Percentiles rank a stretch among this genome's conserved stretches.
These are phyloP conservation scores for Eustalomyia histrio DNA, from an alignment of 2,888 invertebrate genomes.

Conservation along the genomic window DNA sequence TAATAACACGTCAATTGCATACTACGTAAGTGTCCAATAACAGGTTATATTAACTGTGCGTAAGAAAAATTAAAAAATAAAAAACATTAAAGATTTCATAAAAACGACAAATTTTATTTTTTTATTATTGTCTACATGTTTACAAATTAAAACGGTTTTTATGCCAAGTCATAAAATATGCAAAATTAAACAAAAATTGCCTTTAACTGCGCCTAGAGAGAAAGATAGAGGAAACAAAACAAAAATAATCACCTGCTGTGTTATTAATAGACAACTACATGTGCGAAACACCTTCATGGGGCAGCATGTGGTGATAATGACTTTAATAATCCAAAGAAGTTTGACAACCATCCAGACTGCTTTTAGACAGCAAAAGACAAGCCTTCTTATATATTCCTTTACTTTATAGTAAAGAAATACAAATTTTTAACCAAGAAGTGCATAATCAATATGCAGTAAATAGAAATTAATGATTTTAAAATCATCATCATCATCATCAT, in stretches of 20 bases:
- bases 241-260: constrained; percentile 68
- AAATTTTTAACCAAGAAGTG: not conserved
- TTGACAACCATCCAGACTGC: constrained; percentile 5
- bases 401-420: not conserved
- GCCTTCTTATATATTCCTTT: not conserved
- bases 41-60: constrained; percentile 51
- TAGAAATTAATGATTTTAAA: constrained; percentile 65
- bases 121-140: constrained; percentile 57
- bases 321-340: constrained; percentile 61
- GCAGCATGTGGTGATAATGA: constrained; percentile 65
- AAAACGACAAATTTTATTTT: constrained; percentile 43
- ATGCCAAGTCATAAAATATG: constrained; percentile 27
- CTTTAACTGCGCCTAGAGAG: constrained; percentile 6
- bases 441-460: constrained; percentile 36
- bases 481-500: constrained; percentile 69
- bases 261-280: constrained; percentile 68
- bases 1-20: constrained; percentile 5
- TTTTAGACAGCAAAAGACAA: constrained; percentile 10
- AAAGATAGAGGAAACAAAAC: constrained; percentile 34
- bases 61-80: too few relatives aligned
- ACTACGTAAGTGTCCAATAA: constrained; percentile 34
- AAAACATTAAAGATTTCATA: constrained; percentile 39
- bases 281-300: constrained; percentile 65
- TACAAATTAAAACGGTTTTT: constrained; percentile 61
- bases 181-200: not conserved